Base-by-base conservation (phyloP, 2,797 vertebrate genomes). In the Tokudaia muenninki region DNA sequence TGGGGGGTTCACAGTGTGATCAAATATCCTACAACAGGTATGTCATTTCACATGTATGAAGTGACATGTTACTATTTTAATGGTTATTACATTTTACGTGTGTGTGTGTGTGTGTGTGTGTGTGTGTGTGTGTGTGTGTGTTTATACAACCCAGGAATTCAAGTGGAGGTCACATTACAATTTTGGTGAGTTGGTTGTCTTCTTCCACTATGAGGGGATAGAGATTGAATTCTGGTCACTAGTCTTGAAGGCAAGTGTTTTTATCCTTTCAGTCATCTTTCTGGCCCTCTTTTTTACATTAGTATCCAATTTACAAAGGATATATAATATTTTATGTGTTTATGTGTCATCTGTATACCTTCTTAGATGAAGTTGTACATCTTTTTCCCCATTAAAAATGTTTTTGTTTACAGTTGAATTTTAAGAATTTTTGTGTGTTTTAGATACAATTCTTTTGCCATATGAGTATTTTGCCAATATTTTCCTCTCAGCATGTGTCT, bases 381-480 rank as follows among this genome's bases (percentile, higher is more conserved):
- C 21, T 81, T 81, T 78, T 79, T 9, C 11, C 11, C 22, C 6
- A 86, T 65, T 90, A 79, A 78, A n/a, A 34, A 79, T 79, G 29
- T 31, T 90, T 83, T 92, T 59, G 22, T 34, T 79, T 29, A 63
- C 47, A 24, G 31, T 92, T 88, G 22, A 72, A 12, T 61, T 61
- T 95, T 87, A 47, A 77, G 37, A 87, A 21, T 63, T 78, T 79
- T 70, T 88, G 14, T 65, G 50, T 86, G 41, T 89, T 92, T 87
- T 90, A 17, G 59, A n/a, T 90, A 34, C 6, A 78, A 37, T 17
- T 72, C 26, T 16, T 90, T 81, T 81, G 67, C 83, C 67, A 87
- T 87, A 59, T 61, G 21, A 8, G 24, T 84, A 24, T 34, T 91
- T 91, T 88, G 14, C 31, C 77, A 82, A 61, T 92, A 89, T 81